Evolutionary conservation across 2,113 vertebrate genomes (phyloP).

Genomic region (Rhinogobius similis): DNA sequence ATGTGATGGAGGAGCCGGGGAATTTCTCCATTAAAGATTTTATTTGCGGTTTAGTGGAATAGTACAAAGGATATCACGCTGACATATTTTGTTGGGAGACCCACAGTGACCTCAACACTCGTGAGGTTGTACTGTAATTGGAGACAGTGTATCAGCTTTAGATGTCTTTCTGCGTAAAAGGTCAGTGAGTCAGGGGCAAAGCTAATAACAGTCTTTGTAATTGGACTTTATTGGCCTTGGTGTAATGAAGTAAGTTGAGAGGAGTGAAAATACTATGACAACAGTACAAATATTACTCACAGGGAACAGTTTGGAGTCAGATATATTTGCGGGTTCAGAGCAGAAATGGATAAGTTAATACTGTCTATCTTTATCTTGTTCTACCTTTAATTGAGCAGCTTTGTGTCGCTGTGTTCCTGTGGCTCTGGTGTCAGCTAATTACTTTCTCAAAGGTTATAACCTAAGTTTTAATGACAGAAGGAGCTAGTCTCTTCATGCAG

Average conservation of each 20-base stretch:
- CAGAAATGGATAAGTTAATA: constrained; percentile 18
- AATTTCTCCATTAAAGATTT: constrained; percentile 11
- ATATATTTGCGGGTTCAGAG: not conserved
- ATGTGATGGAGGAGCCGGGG: not conserved
- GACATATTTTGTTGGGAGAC: not conserved
- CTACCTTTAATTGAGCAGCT: constrained; percentile 21
- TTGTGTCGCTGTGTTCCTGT: constrained; percentile 19
- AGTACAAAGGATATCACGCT: not conserved
- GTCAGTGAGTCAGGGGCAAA: constrained; percentile 5
- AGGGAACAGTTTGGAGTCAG: not conserved
- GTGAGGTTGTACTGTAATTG: constrained; percentile 36
- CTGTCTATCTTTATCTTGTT: not conserved
- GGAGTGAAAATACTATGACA: not conserved
- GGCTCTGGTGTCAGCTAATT: constrained; percentile 24
- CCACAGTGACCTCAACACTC: constrained; percentile 1
- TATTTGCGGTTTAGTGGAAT: not conserved
- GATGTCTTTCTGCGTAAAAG: constrained; percentile 16
- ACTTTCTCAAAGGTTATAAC: constrained; percentile 35
- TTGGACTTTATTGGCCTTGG: not conserved
- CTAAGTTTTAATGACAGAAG: constrained; percentile 26
- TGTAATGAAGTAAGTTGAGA: not conserved
- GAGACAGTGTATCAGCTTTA: constrained; percentile 25
- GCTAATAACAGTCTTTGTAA: constrained; percentile 24
- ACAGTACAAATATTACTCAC: not conserved
- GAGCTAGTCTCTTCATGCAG: constrained; percentile 20